Conservation (phyloP, 2,797 vertebrate genomes). For the Xerus rutilus region DNA sequence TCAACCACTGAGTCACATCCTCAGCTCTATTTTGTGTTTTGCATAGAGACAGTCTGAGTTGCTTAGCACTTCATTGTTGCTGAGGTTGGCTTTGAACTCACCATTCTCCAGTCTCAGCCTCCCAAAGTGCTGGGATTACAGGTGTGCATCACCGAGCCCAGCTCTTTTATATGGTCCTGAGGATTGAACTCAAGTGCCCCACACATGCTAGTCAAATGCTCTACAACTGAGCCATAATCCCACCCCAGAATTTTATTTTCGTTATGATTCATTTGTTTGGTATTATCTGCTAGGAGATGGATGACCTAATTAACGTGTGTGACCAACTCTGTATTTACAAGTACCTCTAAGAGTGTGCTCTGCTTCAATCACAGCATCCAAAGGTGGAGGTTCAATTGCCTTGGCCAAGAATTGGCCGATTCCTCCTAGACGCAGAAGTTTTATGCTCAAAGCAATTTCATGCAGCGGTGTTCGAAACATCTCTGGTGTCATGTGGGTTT, state of each 20-base stretch:
- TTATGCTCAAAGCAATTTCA: slow-evolving; percentile 97
- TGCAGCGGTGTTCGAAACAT: slow-evolving; percentile 97
- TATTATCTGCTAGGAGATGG: not conserved
- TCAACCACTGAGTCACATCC: no score
- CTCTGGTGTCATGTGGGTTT: slow-evolving; percentile 97
- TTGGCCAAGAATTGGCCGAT: slow-evolving; percentile 97
- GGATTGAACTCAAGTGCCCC: no score
- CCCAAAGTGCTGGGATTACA: no score
- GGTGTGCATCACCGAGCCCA: no score
- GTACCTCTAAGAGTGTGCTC: slow-evolving; percentile 96
- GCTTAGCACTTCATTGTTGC: no score
- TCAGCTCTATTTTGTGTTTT: no score
- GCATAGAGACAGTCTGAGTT: no score
- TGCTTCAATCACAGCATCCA: slow-evolving; percentile 97
- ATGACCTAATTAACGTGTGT: not conserved
- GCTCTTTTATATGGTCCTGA: no score
- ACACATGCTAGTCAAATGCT: no score
- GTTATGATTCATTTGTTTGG: not conserved
- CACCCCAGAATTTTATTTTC: not conserved
- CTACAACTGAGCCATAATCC: no score
- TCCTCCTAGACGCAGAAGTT: slow-evolving; percentile 94
- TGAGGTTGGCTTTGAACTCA: no score
- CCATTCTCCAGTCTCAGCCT: no score
- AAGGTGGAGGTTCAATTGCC: slow-evolving; percentile 96
- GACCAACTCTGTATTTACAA: not conserved